phyloP scores from a whole-genome alignment of 2,797 vertebrate genomes.

The Ispidina lecontei region DNA sequence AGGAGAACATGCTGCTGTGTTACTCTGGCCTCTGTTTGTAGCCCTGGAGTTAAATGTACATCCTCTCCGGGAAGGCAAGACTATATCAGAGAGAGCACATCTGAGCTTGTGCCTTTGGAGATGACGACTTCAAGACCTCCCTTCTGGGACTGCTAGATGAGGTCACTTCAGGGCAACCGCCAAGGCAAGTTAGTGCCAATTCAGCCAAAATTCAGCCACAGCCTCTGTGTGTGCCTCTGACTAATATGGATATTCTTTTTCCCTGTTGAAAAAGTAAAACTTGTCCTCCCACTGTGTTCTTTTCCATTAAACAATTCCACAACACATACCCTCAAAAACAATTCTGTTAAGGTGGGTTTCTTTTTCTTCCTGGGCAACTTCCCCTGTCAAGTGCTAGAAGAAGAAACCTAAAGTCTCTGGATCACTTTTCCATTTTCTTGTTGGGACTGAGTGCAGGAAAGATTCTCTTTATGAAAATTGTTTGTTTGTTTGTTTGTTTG shows the following conservation, averaged over 20 bases:
- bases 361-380: neutral
- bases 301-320: neutral
- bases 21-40: neutral
- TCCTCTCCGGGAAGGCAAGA: neutral
- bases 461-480: neutral
- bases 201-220: neutral
- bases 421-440: neutral
- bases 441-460: neutral
- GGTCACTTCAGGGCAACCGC: neutral
- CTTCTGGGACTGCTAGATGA: neutral
- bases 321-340: neutral
- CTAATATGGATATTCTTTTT: neutral
- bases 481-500: neutral
- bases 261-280: neutral
- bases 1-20: neutral
- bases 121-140: neutral
- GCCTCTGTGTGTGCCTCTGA: neutral
- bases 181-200: neutral
- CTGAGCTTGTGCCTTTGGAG: neutral
- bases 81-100: neutral
- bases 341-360: neutral
- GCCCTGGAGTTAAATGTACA: neutral
- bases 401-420: neutral
- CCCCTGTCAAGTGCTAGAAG: neutral
- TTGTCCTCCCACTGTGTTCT: neutral